A percentile compares a stretch with the other conserved stretches of the same genome.
These are phyloP conservation scores for Drosophila pegasa DNA, from an alignment of 2,888 invertebrate genomes.

Conservation along the genomic window DNA sequence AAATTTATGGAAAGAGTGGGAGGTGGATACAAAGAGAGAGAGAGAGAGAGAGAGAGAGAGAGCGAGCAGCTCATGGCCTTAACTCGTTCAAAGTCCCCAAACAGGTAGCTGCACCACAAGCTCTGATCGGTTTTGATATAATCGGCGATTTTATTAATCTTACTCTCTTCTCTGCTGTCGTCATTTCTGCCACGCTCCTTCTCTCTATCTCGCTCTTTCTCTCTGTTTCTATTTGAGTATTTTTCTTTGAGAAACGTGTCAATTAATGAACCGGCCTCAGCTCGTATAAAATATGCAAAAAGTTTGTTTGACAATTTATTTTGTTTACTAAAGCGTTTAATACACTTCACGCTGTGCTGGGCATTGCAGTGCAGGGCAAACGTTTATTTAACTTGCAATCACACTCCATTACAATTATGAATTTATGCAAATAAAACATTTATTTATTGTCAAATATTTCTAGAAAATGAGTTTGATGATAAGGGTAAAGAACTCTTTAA, in stretches of 20 bases:
- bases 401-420: background rate
- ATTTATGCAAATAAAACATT: background rate
- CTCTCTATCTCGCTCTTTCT: background rate
- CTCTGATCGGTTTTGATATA: conserved; percentile 30
- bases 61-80: background rate
- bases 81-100: conserved; percentile 23
- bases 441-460: background rate
- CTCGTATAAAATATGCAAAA: conserved; percentile 61
- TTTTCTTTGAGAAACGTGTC: conserved; percentile 53
- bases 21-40: background rate
- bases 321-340: conserved; percentile 43
- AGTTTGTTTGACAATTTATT: conserved; percentile 54
- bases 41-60: background rate
- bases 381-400: conserved; percentile 1
- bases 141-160: conserved; percentile 11
- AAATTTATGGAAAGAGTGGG: conserved; percentile 1
- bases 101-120: conserved; percentile 34
- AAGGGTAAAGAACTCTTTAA: background rate
- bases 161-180: background rate
- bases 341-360: conserved; percentile 10
- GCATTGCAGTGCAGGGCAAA: conserved; percentile 2
- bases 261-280: conserved; percentile 62
- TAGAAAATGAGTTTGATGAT: background rate
- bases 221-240: background rate
- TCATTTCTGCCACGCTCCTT: background rate